Conservation (phyloP, 1,140 invertebrate species). For the Paraescarpia echinospica region DNA sequence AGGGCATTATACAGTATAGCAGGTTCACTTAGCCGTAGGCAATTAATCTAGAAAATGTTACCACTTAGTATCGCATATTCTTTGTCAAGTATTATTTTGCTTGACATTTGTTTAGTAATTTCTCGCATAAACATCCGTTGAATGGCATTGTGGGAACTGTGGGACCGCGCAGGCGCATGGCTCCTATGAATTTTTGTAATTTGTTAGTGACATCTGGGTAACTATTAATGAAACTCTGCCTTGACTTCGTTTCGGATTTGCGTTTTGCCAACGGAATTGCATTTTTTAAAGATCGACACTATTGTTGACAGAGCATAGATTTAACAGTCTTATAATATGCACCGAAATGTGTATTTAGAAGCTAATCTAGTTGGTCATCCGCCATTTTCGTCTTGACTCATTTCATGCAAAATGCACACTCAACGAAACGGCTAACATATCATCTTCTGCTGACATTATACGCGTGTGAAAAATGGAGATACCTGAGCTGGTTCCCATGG, state of each 20-base stretch:
- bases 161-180: background rate
- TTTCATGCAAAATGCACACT: background rate
- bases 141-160: background rate
- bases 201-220: background rate
- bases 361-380: background rate
- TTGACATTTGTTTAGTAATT: background rate
- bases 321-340: background rate
- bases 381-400: constrained; percentile 4
- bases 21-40: background rate
- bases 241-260: background rate
- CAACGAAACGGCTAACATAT: background rate
- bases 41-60: background rate
- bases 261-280: background rate
- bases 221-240: constrained; percentile 1
- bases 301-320: background rate
- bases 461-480: background rate
- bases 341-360: background rate
- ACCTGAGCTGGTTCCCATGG: background rate
- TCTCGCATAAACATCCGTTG: background rate
- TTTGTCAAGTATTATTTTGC: background rate
- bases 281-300: background rate
- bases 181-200: constrained; percentile 1
- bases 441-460: background rate
- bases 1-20: background rate
- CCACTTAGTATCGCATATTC: background rate